Base-by-base conservation (phyloP, 2,113 vertebrate species). In the Merops nubicus region DNA sequence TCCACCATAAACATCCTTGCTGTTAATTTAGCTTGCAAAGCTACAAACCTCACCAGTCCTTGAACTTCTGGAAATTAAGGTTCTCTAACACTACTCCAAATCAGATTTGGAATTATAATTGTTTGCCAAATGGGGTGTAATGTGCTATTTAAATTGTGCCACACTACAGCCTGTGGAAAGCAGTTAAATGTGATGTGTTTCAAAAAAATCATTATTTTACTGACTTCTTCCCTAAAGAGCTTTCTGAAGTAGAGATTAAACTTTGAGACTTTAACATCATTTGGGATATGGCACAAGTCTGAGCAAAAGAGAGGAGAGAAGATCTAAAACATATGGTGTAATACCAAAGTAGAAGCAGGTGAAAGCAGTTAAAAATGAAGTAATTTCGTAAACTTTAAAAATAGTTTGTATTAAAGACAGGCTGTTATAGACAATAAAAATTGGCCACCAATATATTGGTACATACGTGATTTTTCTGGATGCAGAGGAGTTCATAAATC, bases 311-410 rank as follows among this genome's bases (percentile, higher is more conserved):
- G 57, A 77, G 53, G 69, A 18, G n/a, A 63, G 91, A 94, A 98
- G 98, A 99, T 98, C 91, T 89, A 97, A 99, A 99, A 97, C 99
- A 98, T 98, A 98, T 99, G 98, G 98, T 97, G 93, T 89, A 26
- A 93, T 96, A 81, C 95, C 95, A 98, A 98, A 99, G 98, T 97
- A 98, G 98, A 99, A 98, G 96, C 99, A 99, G 98, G 98, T 98
- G 98, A 97, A 73, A 91, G 95, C 97, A 97, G 98, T 98, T 98
- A 98, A 98, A 95, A 98, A 97, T 97, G 94, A 97, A 97, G 94
- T 96, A 56, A 95, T 97, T 96, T 96, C 95, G 98, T 98, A 96
- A 97, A 94, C 83, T 96, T 98, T 98, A 97, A 97, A 97, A 97
- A 97, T 93, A 89, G 97, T 96, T 96, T 97, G 89, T 97, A 97